phyloP scores from a whole-genome alignment of 2,797 vertebrate species.

The Lophotriccus pileatus region DNA sequence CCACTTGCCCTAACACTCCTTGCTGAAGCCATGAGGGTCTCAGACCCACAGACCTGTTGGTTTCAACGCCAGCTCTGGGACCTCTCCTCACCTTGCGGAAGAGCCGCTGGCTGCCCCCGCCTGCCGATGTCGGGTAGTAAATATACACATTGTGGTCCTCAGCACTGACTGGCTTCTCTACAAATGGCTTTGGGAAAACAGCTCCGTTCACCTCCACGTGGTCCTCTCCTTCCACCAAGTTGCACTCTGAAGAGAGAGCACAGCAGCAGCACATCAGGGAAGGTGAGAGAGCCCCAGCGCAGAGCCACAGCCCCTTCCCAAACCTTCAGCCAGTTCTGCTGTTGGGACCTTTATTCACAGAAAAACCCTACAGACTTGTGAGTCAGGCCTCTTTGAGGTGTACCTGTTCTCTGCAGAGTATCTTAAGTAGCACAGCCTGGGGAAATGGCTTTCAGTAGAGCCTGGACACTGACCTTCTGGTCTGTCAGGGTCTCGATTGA shows the following conservation, averaged over 20 bases:
- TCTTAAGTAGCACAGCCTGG: neutral
- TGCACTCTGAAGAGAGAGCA: constrained; percentile 84
- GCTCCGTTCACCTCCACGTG: constrained; percentile 97
- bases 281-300: neutral
- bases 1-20: neutral
- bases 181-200: constrained; percentile 96
- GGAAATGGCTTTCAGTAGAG: neutral
- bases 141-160: constrained; percentile 99
- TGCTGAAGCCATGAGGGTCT: neutral
- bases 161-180: constrained; percentile 97
- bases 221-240: constrained; percentile 94
- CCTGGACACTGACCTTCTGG: constrained; percentile 83
- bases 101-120: constrained; percentile 96
- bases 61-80: neutral
- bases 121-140: constrained; percentile 97
- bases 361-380: neutral
- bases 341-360: neutral
- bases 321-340: neutral
- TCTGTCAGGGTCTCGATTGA: constrained; percentile 95
- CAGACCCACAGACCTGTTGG: neutral
- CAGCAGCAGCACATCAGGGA: neutral
- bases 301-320: neutral
- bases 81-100: constrained; percentile 89
- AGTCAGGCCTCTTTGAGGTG: neutral
- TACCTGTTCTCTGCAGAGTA: neutral